Base-by-base conservation (phyloP, 2,888 invertebrate genomes). In the Drosophila cyrtoloma region DNA sequence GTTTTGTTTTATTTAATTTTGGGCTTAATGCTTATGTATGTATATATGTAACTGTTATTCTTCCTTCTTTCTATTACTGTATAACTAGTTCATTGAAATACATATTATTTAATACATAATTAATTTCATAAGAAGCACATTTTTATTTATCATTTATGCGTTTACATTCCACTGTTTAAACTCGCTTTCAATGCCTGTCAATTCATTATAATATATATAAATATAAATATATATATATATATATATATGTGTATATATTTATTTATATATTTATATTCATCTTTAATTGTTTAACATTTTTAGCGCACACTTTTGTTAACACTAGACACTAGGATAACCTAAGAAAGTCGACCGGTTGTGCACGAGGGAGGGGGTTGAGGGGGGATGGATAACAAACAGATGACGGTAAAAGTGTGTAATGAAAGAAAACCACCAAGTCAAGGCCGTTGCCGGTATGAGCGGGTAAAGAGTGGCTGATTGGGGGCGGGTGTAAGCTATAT, bases 51-150 rank as follows among this genome's bases (percentile, higher is more conserved):
- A 80, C 75, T 65, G 74, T 72, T 67, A 47, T 64, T 71, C 75
- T 47, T 65, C 66, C 65, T 74, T 66, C 64, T 39, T 68, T 71
- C 61, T 71, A 64, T 76, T 61, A 57, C 63, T 73, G 68, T 86
- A 84, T 75, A 79, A 84, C 87, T 86, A 85, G 69, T 81, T 85
- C 86, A 82, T 82, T 85, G 88, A 86, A 88, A 86, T 88, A 88
- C 84, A 84, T 85, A 80, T 68, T 73, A 67, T 70, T 75, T 66
- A 74, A 83, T 81, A 81, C 70, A 72, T 79, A 64, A 72, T 75
- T 89, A 69, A 70, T 88, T 77, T 85, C 90, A 85, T 89, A 85
- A 89, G 84, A 85, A 85, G 84, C 84, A 85, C 84, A 89, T 75
- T 82, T 86, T 73, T 42, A 50, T 63, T 83, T 81, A 69, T 89